These are phyloP conservation scores for Ranitomeya imitator DNA, from an alignment of 2,113 vertebrate genomes.

Conservation along the genomic window DNA sequence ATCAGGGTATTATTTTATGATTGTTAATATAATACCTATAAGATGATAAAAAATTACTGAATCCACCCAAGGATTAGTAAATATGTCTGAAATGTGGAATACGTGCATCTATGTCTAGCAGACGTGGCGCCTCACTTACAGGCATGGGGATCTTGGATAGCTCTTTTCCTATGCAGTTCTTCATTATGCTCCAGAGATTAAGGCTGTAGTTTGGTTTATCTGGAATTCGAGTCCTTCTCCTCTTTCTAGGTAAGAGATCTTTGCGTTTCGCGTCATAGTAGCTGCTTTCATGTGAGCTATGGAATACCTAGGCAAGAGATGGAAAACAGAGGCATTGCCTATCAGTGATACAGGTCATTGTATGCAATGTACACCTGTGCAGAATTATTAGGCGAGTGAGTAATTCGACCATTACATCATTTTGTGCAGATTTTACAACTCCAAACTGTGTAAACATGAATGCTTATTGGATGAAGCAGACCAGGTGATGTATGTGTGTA, in stretches of 20 bases:
- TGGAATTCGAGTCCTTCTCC: slow-evolving; percentile 82
- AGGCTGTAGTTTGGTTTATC: slow-evolving; percentile 99
- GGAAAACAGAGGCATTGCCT: neutral
- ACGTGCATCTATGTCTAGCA: neutral
- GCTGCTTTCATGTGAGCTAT: slow-evolving; percentile 65
- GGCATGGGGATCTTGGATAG: slow-evolving; percentile 99
- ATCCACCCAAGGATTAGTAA: neutral
- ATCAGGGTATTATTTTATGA: neutral
- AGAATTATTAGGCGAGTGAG: too few species aligned
- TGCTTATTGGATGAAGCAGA: too few species aligned
- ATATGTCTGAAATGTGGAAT: neutral
- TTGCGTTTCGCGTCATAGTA: slow-evolving; percentile 74
- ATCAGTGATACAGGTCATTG: neutral
- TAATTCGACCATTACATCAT: too few species aligned
- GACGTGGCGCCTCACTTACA: slow-evolving; percentile 66
- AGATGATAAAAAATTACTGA: neutral
- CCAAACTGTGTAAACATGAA: too few species aligned
- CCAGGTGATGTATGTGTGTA: too few species aligned
- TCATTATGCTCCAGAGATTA: slow-evolving; percentile 99
- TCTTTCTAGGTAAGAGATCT: slow-evolving; percentile 75
- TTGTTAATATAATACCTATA: neutral
- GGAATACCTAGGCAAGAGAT: slow-evolving; percentile 68
- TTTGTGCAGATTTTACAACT: too few species aligned
- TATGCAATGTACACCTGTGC: neutral
- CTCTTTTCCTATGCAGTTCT: slow-evolving; percentile 98